Evolutionary conservation across 2,888 invertebrate species (phyloP), one percentile per base, ranked within the genome.

Genomic region (Spodoptera exigua): DNA sequence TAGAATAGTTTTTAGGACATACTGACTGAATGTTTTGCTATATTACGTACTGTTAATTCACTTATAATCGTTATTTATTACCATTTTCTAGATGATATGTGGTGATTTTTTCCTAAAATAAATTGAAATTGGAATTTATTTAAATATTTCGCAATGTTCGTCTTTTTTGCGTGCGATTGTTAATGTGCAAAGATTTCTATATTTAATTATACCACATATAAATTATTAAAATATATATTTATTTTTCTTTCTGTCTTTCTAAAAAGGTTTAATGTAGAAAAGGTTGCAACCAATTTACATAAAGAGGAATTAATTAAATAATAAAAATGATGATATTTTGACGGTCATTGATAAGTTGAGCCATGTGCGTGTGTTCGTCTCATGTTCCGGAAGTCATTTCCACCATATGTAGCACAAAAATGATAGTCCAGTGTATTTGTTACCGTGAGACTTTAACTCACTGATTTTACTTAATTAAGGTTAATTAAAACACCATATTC

Each of bases 401-500:
- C 61, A 64, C 37, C 74, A 75, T 72, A 69, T 71, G 65, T 70
- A 62, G 70, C 66, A 81, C 75, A 64, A 64, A 79, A 78, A 78
- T 79, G 78, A 82, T 85, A 83, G 77, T 81, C 80, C 70, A 81
- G 75, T 78, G 81, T 81, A 72, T 81, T 85, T 82, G 82, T 82
- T 84, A 84, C 85, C 89, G 88, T 90, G 89, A 86, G 89, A 89
- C 74, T 67, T n/a, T 37, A 45, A 75, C 75, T 79, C 80, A 52
- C 58, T 83, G 83, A 76, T 85, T 83, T 82, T 78, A 85, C 82
- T 85, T 90, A 89, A 91, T 91, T 92, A 89, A 88, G 83, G 82
- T 85, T 90, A 92, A 92, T 93, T 89, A 89, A 90, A 88, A 83
- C 85, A 83, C 81, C 39, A 58, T 36, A 83, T 83, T 84, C 82